Conservation (phyloP, 2,113 vertebrate species). For the Isichthys henryi region DNA sequence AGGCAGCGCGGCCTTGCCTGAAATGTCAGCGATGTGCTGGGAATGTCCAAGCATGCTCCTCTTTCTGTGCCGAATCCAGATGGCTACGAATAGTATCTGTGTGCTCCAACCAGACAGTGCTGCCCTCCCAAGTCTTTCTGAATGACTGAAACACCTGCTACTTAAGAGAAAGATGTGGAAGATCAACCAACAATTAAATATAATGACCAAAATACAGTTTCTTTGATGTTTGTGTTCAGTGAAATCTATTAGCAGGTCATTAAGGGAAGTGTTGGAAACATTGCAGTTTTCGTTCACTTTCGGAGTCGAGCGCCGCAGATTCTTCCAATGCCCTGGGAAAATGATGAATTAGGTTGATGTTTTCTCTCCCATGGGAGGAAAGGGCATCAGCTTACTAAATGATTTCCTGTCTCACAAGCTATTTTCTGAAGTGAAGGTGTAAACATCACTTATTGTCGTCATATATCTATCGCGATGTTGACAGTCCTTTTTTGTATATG, state of each 20-base stretch:
- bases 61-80: background rate
- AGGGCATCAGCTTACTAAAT: background rate
- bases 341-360: background rate
- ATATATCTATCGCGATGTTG: background rate
- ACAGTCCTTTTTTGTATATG: background rate
- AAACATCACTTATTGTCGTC: background rate
- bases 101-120: background rate
- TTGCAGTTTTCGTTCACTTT: background rate
- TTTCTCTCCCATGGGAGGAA: background rate
- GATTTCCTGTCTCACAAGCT: background rate
- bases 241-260: background rate
- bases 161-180: background rate
- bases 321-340: background rate
- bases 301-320: background rate
- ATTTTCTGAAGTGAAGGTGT: background rate
- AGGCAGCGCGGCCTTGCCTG: background rate
- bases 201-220: background rate
- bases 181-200: background rate
- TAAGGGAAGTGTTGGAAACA: background rate
- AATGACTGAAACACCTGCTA: background rate
- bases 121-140: background rate
- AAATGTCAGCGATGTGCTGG: conserved; percentile 14
- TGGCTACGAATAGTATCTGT: background rate
- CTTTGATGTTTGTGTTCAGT: background rate
- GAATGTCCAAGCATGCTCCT: background rate